phyloP scores from a whole-genome alignment of 2,113 vertebrate species.

The Orthonyx spaldingii region DNA sequence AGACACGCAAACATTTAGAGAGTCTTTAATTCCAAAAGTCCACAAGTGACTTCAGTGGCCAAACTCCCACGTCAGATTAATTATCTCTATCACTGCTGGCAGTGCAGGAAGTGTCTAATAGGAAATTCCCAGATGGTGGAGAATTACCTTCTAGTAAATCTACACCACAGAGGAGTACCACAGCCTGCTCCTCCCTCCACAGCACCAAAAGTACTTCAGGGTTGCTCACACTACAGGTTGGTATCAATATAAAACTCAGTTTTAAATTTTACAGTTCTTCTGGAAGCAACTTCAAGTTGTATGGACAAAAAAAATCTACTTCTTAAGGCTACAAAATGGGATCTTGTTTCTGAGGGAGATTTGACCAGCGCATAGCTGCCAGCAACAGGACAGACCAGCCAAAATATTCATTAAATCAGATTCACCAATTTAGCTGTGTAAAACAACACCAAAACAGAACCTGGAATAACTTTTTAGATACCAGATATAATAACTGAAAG shows the following conservation, averaged over 20 bases:
- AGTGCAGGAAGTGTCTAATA: background rate
- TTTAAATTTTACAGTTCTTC: background rate
- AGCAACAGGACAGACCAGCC: background rate
- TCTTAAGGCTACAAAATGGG: background rate
- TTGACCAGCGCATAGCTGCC: background rate
- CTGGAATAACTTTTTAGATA: background rate
- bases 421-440: background rate
- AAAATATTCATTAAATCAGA: background rate
- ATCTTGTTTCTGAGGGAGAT: background rate
- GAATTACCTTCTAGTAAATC: background rate
- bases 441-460: background rate
- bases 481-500: background rate
- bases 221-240: background rate
- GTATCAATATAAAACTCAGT: background rate
- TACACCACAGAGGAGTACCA: background rate
- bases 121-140: background rate
- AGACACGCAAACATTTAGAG: background rate
- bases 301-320: background rate
- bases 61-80: background rate
- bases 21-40: background rate
- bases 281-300: background rate
- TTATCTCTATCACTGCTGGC: background rate
- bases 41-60: background rate
- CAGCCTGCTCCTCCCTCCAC: background rate
- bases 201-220: background rate